Conservation (phyloP, 1,140 invertebrate species). For the Caenorhabditis brenneri region DNA sequence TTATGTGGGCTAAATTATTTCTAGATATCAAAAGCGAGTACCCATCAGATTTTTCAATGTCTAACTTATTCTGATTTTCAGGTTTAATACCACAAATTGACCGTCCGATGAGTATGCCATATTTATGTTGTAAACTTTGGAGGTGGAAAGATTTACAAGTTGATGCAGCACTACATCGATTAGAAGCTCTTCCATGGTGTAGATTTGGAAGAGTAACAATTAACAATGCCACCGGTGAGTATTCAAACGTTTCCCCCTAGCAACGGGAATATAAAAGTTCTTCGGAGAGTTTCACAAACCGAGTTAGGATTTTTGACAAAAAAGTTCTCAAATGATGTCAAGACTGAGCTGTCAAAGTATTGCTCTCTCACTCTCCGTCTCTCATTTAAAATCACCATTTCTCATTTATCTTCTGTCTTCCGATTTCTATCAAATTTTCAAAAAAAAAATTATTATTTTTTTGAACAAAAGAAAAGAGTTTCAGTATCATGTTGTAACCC, state of each 20-base stretch:
- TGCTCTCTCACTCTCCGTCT: not conserved
- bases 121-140: slow-evolving; percentile 71
- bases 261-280: too few species aligned
- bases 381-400: not conserved
- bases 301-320: too few species aligned
- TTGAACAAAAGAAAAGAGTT: not conserved
- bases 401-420: not conserved
- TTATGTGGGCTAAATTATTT: too few species aligned
- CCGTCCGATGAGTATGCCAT: slow-evolving; percentile 68
- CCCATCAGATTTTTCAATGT: too few species aligned
- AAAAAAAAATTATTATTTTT: not conserved
- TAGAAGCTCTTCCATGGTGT: slow-evolving; percentile 70
- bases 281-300: too few species aligned
- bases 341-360: not conserved
- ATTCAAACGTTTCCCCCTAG: too few species aligned
- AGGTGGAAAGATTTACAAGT: slow-evolving; percentile 68
- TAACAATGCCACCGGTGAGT: slow-evolving; percentile 68
- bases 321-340: too few species aligned
- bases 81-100: slow-evolving; percentile 71
- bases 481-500: slow-evolving; percentile 68
- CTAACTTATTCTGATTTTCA: too few species aligned
- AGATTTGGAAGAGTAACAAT: slow-evolving; percentile 69
- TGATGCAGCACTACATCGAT: slow-evolving; percentile 69
- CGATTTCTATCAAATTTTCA: not conserved
- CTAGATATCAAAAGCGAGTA: too few species aligned